Base-by-base conservation (phyloP, 2,888 invertebrate genomes). In the Drosophila neotestacea region DNA sequence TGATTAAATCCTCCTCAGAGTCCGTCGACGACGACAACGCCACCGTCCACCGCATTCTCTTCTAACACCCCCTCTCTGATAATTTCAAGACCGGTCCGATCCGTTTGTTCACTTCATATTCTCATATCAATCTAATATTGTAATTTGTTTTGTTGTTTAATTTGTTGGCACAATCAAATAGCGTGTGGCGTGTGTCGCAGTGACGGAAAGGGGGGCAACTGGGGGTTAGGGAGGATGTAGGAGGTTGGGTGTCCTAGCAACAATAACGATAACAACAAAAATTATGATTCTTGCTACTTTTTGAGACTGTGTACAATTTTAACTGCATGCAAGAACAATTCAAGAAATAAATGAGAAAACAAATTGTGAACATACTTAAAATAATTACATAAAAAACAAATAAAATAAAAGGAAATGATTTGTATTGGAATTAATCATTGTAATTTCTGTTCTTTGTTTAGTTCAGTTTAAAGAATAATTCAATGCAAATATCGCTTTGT, bases 301-400 rank as follows among this genome's bases (percentile, higher is more conserved):
- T 84, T 84, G 89, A 86, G 90, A 86, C 85, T 86, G 90, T 85
- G 79, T 88, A 85, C 84, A 88, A 88, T 79, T 87, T 74, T 70
- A 85, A 74, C 54, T 59, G 77, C 59, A 88, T 63, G 82, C 85
- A 84, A 86, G 85, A 81, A 73, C 78, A 88, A 73, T 71, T 82
- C 42, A 73, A 79, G 22, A 22, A 82, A 48, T 54, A 67, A 60
- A 56, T 16, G 13, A 55, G n/a, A 13, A 41, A 70, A 54, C 11
- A 70, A 63, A 62, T 51, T 84, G 87, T 89, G 70, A 83, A 87
- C 71, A 86, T 88, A 47, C 47, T 62, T 62, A 65, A 76, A 81
- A 62, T 76, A 76, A 79, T 44, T 79, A 76, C 72, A 61, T 48
- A 56, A 85, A 77, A 67, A 68, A 70, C 68, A 70, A 69, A 70